These are phyloP conservation scores for Rissa tridactyla DNA, from an alignment of 2,113 vertebrate species.

Conservation along the genomic window DNA sequence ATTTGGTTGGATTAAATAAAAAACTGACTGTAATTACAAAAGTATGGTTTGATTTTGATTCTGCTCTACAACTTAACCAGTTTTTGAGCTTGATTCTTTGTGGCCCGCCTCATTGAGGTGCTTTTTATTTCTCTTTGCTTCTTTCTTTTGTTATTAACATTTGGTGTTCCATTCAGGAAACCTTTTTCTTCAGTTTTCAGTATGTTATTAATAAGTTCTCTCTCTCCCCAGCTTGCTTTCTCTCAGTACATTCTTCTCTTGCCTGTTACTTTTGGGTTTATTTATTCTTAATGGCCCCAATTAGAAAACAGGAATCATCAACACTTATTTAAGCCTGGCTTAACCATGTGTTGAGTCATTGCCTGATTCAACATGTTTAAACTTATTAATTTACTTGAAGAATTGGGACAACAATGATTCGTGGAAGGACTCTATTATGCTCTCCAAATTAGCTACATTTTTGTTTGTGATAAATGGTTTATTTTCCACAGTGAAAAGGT, in stretches of 20 bases:
- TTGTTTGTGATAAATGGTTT: neutral
- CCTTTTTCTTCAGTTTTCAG: neutral
- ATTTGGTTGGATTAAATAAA: conserved; percentile 61
- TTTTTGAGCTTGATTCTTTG: neutral
- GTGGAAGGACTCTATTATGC: neutral
- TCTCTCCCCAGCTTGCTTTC: neutral
- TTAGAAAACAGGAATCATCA: neutral
- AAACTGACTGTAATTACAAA: conserved; percentile 55
- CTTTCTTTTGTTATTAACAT: neutral
- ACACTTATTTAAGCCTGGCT: neutral
- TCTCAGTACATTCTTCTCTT: neutral
- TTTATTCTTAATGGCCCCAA: neutral
- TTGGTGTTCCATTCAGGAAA: neutral
- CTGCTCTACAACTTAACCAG: neutral
- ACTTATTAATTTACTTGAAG: neutral
- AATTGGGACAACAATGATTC: neutral
- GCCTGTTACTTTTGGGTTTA: neutral
- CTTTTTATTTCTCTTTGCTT: neutral
- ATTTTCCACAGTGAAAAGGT: neutral
- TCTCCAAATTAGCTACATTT: neutral
- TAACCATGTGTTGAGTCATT: neutral
- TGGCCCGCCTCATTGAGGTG: neutral
- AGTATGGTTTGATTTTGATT: conserved; percentile 25
- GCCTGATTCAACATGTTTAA: neutral
- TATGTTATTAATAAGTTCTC: neutral